Percentiles rank a stretch among this genome's conserved stretches.
Evolutionary conservation across 1,140 invertebrate species (phyloP).

Genomic region (Trinorchestia longiramus): DNA sequence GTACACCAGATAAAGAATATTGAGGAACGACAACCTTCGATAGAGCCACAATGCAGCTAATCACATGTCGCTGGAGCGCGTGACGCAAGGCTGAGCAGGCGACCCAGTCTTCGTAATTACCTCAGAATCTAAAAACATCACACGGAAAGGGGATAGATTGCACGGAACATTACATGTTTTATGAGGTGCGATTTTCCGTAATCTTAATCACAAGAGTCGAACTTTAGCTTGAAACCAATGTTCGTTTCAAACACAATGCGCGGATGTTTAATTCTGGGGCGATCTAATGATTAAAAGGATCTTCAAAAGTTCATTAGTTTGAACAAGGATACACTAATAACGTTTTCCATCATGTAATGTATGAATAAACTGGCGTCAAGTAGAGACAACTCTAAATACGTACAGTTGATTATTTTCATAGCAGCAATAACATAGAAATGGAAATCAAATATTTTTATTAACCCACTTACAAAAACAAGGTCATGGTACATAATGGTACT

Average conservation of each 20-base stretch:
- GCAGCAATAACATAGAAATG: neutral
- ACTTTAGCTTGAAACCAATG: neutral
- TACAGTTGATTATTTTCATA: no score
- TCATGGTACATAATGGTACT: neutral
- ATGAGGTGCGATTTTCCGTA: neutral
- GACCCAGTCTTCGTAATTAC: neutral
- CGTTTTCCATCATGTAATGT: neutral
- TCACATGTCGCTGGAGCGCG: neutral
- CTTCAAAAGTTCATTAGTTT: neutral
- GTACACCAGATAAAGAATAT: conserved; percentile 13
- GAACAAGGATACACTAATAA: no score
- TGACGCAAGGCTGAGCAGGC: neutral
- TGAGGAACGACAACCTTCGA: neutral
- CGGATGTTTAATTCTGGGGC: no score
- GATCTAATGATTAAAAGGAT: neutral
- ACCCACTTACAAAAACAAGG: neutral
- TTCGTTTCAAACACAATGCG: no score
- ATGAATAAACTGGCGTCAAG: neutral
- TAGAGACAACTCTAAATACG: neutral
- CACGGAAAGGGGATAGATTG: neutral
- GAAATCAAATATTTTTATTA: neutral
- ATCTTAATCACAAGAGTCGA: neutral
- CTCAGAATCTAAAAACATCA: neutral
- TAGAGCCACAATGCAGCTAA: neutral
- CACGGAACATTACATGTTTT: neutral